Base-by-base conservation (phyloP, 2,113 vertebrate genomes). In the Rhabdornis inornatus region DNA sequence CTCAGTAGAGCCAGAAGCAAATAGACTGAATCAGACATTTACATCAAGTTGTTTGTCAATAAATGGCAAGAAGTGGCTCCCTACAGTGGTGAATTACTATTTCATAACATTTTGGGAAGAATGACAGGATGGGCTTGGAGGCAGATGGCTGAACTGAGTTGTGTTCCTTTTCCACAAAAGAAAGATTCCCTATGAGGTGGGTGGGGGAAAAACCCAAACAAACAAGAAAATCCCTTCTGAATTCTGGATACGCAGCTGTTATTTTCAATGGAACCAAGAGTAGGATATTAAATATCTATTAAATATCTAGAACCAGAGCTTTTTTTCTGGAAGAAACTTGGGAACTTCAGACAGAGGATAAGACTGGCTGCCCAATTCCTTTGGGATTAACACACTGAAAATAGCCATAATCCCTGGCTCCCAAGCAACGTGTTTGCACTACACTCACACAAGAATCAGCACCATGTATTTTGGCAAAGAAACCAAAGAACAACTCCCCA, bases 11-110 rank as follows among this genome's bases (percentile, higher is more conserved):
- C 68, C 80, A 93, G 83, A 90, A 94, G 61, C 72, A 92, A 94
- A 90, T 2, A 92, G 59, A 88, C 17, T 70, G 63, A 95, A 95
- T 83, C 3, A 88, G 72, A 90, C 60, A 75, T 94, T 88, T 93
- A 93, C 85, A 94, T 94, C 68, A 95, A 88, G 68, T 75, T 90
- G 72, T 91, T 93, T 77, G 92, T 83, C 93, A 93, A 60, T 82
- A 96, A 93, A 86, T 21, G 22, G 35, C 47, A 96, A 90, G 52
- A 87, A 90, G 72, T 52, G 69, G 92, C 76, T 94, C 76, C 83
- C 90, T 95, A 68, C 75, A 81, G 79, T n/a, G 83, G 60, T 90
- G 72, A 88, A 81, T 87, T 83, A 90, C 68, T 78, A 60, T 89
- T 94, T 86, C 63, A 81, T 81, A 86, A 92, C 40, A 72, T 31